These are phyloP conservation scores for Microplitis demolitor DNA, from an alignment of 1,140 invertebrate species.

Conservation along the genomic window DNA sequence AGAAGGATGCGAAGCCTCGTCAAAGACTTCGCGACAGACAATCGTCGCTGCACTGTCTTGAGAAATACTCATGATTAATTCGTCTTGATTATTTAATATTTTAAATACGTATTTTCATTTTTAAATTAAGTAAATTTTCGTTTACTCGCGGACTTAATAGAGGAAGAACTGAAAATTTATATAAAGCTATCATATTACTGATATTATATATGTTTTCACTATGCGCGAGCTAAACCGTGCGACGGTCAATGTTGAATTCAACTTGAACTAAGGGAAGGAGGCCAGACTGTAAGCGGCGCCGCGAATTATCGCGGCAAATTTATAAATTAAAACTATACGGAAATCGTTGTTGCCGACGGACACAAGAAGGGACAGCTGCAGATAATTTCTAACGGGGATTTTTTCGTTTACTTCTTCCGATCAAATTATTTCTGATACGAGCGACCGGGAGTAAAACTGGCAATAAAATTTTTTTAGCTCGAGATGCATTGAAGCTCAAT, in stretches of 20 bases:
- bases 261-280: constrained; percentile 49
- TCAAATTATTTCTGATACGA: too few species aligned
- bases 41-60: constrained; percentile 65
- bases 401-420: too few species aligned
- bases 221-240: constrained; percentile 28
- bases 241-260: constrained; percentile 56
- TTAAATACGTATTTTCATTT: neutral
- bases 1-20: constrained; percentile 78
- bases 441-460: too few species aligned
- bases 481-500: too few species aligned
- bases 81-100: neutral
- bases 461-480: too few species aligned
- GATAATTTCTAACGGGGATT: too few species aligned
- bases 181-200: constrained; percentile 8
- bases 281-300: neutral
- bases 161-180: neutral
- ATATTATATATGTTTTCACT: neutral
- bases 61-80: constrained; percentile 56
- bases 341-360: too few species aligned
- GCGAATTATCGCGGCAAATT: too few species aligned
- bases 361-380: too few species aligned
- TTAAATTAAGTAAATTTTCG: neutral
- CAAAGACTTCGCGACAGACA: constrained; percentile 80
- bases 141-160: neutral
- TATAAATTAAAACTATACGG: too few species aligned